Evolutionary conservation across 2,797 vertebrate genomes (phyloP).

Genomic region (Pelodytes ibericus): DNA sequence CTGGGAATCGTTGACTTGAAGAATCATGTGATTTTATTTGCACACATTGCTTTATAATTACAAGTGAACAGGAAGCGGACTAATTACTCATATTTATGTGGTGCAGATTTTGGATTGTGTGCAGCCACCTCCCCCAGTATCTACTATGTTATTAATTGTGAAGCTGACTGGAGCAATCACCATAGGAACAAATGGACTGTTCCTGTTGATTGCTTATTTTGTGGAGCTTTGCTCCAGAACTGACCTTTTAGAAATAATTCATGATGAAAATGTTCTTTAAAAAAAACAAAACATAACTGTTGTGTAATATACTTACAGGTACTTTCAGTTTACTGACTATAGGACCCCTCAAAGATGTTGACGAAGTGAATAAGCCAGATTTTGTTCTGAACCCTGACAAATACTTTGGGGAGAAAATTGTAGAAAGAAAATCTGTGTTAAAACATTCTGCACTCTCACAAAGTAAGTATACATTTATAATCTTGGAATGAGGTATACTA

Average conservation of each 20-base stretch:
- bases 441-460: conserved; percentile 61
- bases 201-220: too few species aligned
- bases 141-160: too few species aligned
- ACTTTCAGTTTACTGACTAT: conserved; percentile 64
- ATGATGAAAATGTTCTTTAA: too few species aligned
- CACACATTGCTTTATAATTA: background rate
- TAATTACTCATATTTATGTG: background rate
- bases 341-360: conserved; percentile 61
- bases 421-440: conserved; percentile 50
- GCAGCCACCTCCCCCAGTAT: too few species aligned
- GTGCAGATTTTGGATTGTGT: background rate
- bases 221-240: too few species aligned
- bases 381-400: conserved; percentile 68
- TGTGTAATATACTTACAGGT: conserved; percentile 56
- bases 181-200: too few species aligned
- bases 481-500: too few species aligned
- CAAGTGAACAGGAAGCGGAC: background rate
- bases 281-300: background rate
- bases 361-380: conserved; percentile 60
- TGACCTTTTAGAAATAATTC: too few species aligned
- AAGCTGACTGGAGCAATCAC: too few species aligned
- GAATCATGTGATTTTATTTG: too few species aligned
- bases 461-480: conserved; percentile 69
- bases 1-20: too few species aligned
- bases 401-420: conserved; percentile 63